Base-by-base conservation (phyloP, 2,888 invertebrate species). In the Ptilodon capucinus region DNA sequence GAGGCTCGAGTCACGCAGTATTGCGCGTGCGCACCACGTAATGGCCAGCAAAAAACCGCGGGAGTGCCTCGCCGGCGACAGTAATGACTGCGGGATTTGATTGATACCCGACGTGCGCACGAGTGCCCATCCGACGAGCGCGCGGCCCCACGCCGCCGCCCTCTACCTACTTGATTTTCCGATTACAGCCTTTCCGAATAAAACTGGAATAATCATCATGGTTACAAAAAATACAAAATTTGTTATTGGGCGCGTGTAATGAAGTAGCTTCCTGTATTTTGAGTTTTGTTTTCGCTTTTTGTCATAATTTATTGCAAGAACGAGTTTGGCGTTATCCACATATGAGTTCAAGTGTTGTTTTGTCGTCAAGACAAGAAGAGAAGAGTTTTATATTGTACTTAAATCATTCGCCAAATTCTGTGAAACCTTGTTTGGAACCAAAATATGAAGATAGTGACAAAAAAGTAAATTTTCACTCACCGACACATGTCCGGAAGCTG, bases 401-500 rank as follows among this genome's bases (percentile, higher is more conserved):
- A n/a, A n/a, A n/a, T n/a, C n/a, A n/a, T n/a, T n/a, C n/a, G n/a
- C n/a, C n/a, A n/a, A n/a, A n/a, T n/a, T n/a, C n/a, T n/a, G n/a
- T n/a, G n/a, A n/a, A n/a, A n/a, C n/a, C n/a, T n/a, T n/a, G n/a
- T n/a, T n/a, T n/a, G n/a, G n/a, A n/a, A 23, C 5, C 23, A 23
- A 23, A 23, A 23, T 6, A 23, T 23, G 4, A 23, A 4, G 23
- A 32, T 32, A 32, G 32, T 4, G 11, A 8, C 25, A 38, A 42
- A 38, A 32, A 34, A 23, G 17, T 7, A 36, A 23, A 16, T 4
- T 30, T n/a, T 17, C 34, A 81, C 87, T 83, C 75, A 95, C 95
- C 95, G 61, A 93, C 93, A 83, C 97, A 97, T 5, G 95, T 95
- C 66, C 95, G 92, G 84, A 96, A 96, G 84, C 95, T 96, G 65